Evolutionary conservation across 1,140 invertebrate species (phyloP), one percentile per base, ranked within the genome.

Genomic region (Cherax quadricarinatus): DNA sequence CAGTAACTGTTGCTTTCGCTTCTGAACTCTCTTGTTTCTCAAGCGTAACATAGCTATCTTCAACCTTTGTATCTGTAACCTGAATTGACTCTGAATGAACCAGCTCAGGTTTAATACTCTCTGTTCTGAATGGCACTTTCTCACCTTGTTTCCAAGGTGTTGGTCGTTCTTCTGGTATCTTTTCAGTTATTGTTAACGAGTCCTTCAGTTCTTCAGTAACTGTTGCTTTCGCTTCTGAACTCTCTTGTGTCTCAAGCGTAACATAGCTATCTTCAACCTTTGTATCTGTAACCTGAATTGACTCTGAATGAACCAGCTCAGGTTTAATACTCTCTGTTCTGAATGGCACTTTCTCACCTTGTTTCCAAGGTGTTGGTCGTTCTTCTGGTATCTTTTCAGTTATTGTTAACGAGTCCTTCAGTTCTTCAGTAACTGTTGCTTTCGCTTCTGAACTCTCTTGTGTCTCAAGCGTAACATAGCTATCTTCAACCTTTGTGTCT

Each of bases 321-420:
- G 86, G 86, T 53, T 87, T 14, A 24, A 87, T 87, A 41, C 75
- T 87, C 30, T 87, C 70, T 16, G 86, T 87, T 57, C 53, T 87
- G 86, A 87, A 87, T 73, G 86, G 86, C 0, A 87, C 75, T n/a
- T 79, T 87, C 53, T 87, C 86, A 41, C 86, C 86, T 30, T 60
- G n/a, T 49, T 7, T 21, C 70, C 70, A 87, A 9, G 86, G 86
- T 57, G 75, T 79, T 78, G 86, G 86, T 53, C 53, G 70, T 30
- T 92, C 90, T 21, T 92, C 62, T 10, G 83, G 14, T 2, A 92
- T 41, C n/a, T 81, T 82, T 62, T 92, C 90, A n/a, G 90, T n/a
- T n/a, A n/a, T n/a, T n/a, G n/a, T n/a, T 41, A 41, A 41, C 30
- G 30, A 41, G 30, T 78, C 75, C 62, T 83, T 81, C 16, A 88